Base-by-base conservation (phyloP, 2,797 vertebrate species). In the Microctenopoma stevenorrisi region DNA sequence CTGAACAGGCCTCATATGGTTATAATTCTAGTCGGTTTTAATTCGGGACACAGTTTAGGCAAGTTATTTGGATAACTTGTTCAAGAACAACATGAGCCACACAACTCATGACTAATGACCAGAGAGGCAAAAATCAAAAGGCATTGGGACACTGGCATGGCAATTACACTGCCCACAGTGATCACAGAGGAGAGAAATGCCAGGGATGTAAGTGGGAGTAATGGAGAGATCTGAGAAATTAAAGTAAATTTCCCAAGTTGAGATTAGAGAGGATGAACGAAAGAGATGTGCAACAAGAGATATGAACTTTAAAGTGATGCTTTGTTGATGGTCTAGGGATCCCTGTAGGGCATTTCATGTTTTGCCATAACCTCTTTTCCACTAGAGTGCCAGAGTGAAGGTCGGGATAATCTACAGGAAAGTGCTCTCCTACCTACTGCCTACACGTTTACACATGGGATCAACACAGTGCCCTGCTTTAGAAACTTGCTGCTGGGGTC, bases 141-240 rank as follows among this genome's bases (percentile, higher is more conserved):
- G 25, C 55, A n/a, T n/a, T 11, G 54, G 30, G 35, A 46, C 40
- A 16, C 66, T 48, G 54, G 28, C 46, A 50, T 49, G 52, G 71
- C 46, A 76, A 66, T 74, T 68, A 67, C 46, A 37, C 60, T 65
- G 57, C 46, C 64, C 53, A 61, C 42, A 35, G 68, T 43, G 62
- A 73, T 71, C 51, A 57, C 54, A 81, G 72, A 62, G 51, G 18
- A 70, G 43, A 55, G 58, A 59, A 43, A 70, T 46, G 58, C 48
- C 30, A 50, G 42, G 49, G 54, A 62, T 55, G 22, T 22, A 67
- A 64, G 46, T 52, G 38, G 47, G 22, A 68, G 67, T 47, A 57
- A 73, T 61, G 51, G 37, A 48, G 55, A 61, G 68, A 82, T 79
- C 70, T 59, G 51, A 72, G 61, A 62, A 48, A 50, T 30, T 47